Conservation (phyloP, 2,888 invertebrate species). For the Lithophane leautieri region DNA sequence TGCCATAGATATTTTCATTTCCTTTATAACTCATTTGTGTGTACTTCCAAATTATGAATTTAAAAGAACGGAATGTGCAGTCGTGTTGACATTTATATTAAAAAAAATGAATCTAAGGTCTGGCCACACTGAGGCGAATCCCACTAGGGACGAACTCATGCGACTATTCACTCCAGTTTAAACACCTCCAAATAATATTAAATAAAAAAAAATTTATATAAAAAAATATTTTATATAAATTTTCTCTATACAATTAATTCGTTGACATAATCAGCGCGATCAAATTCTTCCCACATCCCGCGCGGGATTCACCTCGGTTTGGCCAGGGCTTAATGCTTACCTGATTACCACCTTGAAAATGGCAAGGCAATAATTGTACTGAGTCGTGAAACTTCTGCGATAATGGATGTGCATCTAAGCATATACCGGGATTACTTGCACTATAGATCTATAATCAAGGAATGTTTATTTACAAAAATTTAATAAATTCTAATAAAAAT, state of each 20-base stretch:
- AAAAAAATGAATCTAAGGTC: neutral
- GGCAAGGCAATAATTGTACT: constrained; percentile 43
- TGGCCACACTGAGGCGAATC: neutral
- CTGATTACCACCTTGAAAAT: constrained; percentile 77
- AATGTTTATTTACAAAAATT: neutral
- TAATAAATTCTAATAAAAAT: neutral
- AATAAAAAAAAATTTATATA: too few relatives aligned
- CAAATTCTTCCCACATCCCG: too few relatives aligned
- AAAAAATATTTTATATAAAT: too few relatives aligned
- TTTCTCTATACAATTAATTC: neutral
- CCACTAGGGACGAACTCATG: neutral
- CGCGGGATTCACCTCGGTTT: neutral
- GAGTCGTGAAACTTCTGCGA: constrained; percentile 49
- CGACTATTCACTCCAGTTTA: neutral
- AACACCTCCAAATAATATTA: too few relatives aligned
- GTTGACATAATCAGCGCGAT: neutral
- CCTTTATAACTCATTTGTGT: neutral
- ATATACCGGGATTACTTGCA: constrained; percentile 65
- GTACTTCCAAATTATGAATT: neutral
- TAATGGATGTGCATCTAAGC: constrained; percentile 70
- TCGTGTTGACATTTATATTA: neutral
- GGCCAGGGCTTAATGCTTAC: constrained; percentile 57
- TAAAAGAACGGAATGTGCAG: neutral
- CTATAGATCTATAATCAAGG: constrained; percentile 70
- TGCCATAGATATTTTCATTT: neutral